phyloP scores from a whole-genome alignment of 1,140 invertebrate genomes.

The Belonocnema kinseyi region DNA sequence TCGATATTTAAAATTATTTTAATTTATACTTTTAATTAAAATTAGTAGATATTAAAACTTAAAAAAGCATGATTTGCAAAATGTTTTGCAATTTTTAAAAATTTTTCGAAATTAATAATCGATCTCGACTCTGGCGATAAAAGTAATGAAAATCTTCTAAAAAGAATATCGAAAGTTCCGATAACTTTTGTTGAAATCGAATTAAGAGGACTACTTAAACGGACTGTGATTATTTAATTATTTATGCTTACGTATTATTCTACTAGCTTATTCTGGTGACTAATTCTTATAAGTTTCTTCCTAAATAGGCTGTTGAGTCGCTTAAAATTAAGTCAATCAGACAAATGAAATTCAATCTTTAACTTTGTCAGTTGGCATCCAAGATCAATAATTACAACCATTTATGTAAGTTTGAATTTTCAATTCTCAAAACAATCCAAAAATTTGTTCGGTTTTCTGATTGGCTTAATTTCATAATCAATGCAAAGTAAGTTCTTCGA shows the following conservation, averaged over 20 bases:
- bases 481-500: not conserved
- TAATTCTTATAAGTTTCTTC: too few relatives aligned
- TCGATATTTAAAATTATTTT: too few relatives aligned
- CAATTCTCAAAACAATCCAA: not conserved
- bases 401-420: not conserved
- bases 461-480: not conserved
- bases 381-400: too few relatives aligned
- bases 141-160: not conserved
- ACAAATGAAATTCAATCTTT: too few relatives aligned
- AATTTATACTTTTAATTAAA: too few relatives aligned
- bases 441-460: not conserved
- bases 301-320: too few relatives aligned
- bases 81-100: too few relatives aligned
- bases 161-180: not conserved
- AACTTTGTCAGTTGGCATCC: too few relatives aligned
- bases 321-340: too few relatives aligned
- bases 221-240: constrained; percentile 23
- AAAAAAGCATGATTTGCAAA: too few relatives aligned
- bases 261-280: not conserved
- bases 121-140: not conserved
- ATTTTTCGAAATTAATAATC: not conserved
- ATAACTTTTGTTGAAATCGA: not conserved
- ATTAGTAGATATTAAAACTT: too few relatives aligned
- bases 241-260: not conserved
- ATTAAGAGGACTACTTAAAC: constrained; percentile 4